A percentile compares a stretch with the other conserved stretches of the same genome.
phyloP scores from a whole-genome alignment of 2,888 invertebrate genomes.

The Ellobium chinense region DNA sequence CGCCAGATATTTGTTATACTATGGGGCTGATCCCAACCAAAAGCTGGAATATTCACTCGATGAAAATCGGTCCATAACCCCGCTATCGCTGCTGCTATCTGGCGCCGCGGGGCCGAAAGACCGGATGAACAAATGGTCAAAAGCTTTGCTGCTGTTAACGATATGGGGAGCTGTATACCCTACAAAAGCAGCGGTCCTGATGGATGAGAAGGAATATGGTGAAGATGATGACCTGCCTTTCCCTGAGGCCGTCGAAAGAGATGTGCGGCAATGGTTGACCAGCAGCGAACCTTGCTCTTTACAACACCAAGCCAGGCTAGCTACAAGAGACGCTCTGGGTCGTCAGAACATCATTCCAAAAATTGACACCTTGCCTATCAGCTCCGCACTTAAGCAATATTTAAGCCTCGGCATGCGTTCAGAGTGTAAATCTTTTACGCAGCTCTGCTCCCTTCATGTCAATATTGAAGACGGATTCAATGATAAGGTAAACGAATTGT shows the following conservation, averaged over 20 bases:
- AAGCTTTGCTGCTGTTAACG: slow-evolving; percentile 18
- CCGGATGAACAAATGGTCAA: background rate
- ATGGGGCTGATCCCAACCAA: slow-evolving; percentile 48
- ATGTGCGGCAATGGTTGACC: background rate
- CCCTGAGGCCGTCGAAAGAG: background rate
- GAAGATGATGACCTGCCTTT: background rate
- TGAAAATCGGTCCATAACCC: background rate
- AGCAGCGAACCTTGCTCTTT: slow-evolving; percentile 37
- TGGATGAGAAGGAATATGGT: background rate
- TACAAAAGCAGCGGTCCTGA: background rate
- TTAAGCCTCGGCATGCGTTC: slow-evolving; percentile 29
- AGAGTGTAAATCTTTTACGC: background rate
- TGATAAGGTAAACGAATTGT: slow-evolving; percentile 4
- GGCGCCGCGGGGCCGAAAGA: background rate
- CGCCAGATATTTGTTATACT: slow-evolving; percentile 50
- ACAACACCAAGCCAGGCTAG: slow-evolving; percentile 38
- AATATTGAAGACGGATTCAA: slow-evolving; percentile 45
- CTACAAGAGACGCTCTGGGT: slow-evolving; percentile 39
- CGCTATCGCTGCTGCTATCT: background rate
- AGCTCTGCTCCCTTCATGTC: slow-evolving; percentile 26
- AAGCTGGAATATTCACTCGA: background rate
- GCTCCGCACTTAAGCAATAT: slow-evolving; percentile 41
- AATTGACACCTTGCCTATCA: slow-evolving; percentile 48
- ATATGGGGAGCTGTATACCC: slow-evolving; percentile 10
- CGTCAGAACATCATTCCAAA: slow-evolving; percentile 33